phyloP scores from a whole-genome alignment of 2,113 vertebrate genomes.

The Brachypodius melanocephalos region DNA sequence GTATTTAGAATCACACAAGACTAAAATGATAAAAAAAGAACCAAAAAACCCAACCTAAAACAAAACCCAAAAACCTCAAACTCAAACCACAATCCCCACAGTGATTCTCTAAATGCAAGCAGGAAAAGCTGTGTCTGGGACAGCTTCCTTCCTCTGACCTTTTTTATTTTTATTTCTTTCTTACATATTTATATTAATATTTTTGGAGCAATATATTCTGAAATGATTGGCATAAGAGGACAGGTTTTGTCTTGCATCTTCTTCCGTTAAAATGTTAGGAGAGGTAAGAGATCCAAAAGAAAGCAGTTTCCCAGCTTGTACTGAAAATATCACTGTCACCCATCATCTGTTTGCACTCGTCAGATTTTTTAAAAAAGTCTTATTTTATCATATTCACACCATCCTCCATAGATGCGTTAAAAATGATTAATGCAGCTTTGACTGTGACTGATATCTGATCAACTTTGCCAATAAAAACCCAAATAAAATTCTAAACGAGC shows the following conservation, averaged over 20 bases:
- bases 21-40: conserved; percentile 1
- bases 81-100: rapidly evolving
- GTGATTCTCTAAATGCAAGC: background rate
- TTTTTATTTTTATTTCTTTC: background rate
- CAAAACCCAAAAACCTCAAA: background rate
- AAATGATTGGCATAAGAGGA: conserved; percentile 75
- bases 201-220: conserved; percentile 72
- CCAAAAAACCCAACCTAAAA: background rate
- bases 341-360: conserved; percentile 79
- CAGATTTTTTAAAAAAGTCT: conserved; percentile 74
- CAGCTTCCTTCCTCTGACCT: background rate
- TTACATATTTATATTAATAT: conserved; percentile 69
- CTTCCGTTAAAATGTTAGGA: conserved; percentile 73
- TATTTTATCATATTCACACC: conserved; percentile 80
- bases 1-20: conserved; percentile 51
- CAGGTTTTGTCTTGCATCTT: conserved; percentile 76
- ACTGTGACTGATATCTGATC: conserved; percentile 72
- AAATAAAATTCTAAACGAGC: conserved; percentile 46
- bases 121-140: background rate
- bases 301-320: conserved; percentile 79
- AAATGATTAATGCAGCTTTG: conserved; percentile 77
- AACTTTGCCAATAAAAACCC: conserved; percentile 61
- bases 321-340: conserved; percentile 82
- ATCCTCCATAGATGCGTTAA: conserved; percentile 73
- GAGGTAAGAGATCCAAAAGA: conserved; percentile 76